Percentiles rank a stretch among this genome's conserved stretches.
These are phyloP conservation scores for Aleiodes alternator DNA, from an alignment of 2,888 invertebrate genomes.

Conservation along the genomic window DNA sequence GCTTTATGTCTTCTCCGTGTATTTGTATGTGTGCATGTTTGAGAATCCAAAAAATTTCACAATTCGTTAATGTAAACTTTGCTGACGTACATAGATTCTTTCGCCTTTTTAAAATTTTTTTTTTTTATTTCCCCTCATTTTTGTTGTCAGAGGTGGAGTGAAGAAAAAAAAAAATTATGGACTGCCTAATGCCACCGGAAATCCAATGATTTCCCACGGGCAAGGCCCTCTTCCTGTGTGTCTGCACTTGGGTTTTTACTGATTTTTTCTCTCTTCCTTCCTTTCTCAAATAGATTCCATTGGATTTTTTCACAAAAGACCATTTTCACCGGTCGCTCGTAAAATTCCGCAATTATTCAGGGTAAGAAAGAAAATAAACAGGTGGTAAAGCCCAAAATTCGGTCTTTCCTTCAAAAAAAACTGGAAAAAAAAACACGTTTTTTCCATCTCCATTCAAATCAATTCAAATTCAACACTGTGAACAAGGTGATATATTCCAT, in stretches of 20 bases:
- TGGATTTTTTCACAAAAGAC: constrained; percentile 7
- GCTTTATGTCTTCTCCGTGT: neutral
- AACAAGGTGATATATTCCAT: constrained; percentile 20
- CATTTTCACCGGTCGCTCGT: neutral
- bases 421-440: neutral
- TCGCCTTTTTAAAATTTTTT: neutral
- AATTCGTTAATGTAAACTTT: constrained; percentile 23
- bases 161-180: constrained; percentile 12
- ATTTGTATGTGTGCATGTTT: neutral
- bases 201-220: constrained; percentile 70
- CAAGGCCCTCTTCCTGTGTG: constrained; percentile 68
- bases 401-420: neutral
- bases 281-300: neutral
- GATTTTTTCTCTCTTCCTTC: constrained; percentile 15
- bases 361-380: neutral
- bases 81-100: constrained; percentile 15
- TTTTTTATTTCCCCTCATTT: neutral
- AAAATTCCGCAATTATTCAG: constrained; percentile 19
- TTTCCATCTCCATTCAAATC: too few species aligned
- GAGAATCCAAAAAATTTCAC: constrained; percentile 37
- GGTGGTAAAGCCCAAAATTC: neutral
- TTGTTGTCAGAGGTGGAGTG: neutral
- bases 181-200: constrained; percentile 63
- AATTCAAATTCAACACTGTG: too few species aligned
- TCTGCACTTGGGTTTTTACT: constrained; percentile 49